Percentiles rank a stretch among this genome's conserved stretches.
Conservation (phyloP, 2,888 invertebrate genomes). For the Ceratothoa steindachneri region DNA sequence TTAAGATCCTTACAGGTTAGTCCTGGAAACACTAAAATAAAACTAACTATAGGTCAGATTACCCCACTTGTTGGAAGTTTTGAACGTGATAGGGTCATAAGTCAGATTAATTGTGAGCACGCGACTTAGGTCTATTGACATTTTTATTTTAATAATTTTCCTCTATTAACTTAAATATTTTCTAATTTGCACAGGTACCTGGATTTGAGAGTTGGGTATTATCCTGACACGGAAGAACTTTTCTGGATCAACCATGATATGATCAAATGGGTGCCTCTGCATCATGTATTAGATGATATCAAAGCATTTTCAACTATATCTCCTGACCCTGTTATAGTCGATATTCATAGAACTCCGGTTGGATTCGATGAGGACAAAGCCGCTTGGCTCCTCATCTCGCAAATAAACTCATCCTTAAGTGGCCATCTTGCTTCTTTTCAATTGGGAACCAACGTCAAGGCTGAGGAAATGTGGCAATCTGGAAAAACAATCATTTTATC, state of each 20-base stretch:
- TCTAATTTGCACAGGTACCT: too few relatives aligned
- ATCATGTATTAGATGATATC: constrained; percentile 59
- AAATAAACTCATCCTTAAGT: constrained; percentile 25
- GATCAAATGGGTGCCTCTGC: constrained; percentile 48
- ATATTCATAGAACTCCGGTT: constrained; percentile 61
- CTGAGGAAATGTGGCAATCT: constrained; percentile 60
- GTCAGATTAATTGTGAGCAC: too few relatives aligned
- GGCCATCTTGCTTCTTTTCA: constrained; percentile 53
- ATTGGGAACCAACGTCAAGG: constrained; percentile 57
- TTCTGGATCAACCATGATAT: constrained; percentile 50
- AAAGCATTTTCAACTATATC: constrained; percentile 65
- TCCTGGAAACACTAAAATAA: too few relatives aligned
- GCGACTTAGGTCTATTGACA: too few relatives aligned
- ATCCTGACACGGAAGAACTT: constrained; percentile 52
- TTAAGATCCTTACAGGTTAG: too few relatives aligned
- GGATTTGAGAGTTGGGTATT: constrained; percentile 74
- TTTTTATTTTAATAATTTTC: too few relatives aligned
- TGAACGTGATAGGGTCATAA: too few relatives aligned
- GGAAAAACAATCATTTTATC: constrained; percentile 61
- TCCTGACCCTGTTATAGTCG: constrained; percentile 54
- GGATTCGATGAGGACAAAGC: constrained; percentile 51
- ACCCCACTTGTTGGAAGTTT: too few relatives aligned
- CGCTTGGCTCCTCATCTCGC: constrained; percentile 21
- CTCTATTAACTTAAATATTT: too few relatives aligned
- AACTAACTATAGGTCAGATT: too few relatives aligned